Base-by-base conservation (phyloP, 2,797 vertebrate species). In the Potorous gilbertii region DNA sequence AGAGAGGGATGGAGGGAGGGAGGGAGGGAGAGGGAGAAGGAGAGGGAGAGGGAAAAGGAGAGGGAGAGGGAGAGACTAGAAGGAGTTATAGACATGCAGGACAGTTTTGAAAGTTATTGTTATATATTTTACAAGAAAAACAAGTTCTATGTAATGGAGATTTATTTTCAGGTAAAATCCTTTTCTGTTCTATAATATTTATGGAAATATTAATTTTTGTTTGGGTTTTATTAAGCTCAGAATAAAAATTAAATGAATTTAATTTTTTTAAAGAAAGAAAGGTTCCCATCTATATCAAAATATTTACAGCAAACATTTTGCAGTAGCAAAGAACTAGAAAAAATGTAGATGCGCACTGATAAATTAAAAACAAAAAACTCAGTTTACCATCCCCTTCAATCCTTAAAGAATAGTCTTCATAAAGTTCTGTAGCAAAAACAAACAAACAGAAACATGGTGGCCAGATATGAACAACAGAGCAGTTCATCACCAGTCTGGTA, bases 11-110 rank as follows among this genome's bases (percentile, higher is more conserved):
- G 4, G 27, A 6, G 28, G 31, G 29, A 59, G 14, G 34, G 29
- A 14, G 18, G 5, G 55, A 2, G 3, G 1, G 4, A 1, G 10
- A 2, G 6, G 2, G 28, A 2, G 56, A 11, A 1, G 8, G 18
- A 29, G 8, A 56, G 4, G 0, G 28, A 4, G 21, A n/a, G n/a
- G n/a, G 57, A 34, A 29, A 31, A 3, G 34, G 29, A 62, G 31
- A 34, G 31, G 4, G 55, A 56, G 66, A 40, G 18, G 24, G n/a
- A 74, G 18, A 40, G 18, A 8, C n/a, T 34, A 21, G 16, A 46
- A 81, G 18, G 74, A 46, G 46, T 46, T 24, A 46, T 16, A 74
- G 16, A 21, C 34, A 66, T 46, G n/a, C 18, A 40, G 11, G 62
- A 16, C 31, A 62, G 57, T 29, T 59, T 59, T 59, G 29, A 66